Evolutionary conservation across 2,888 invertebrate species (phyloP), one percentile per base, ranked within the genome.

Genomic region (Watsonalla cultraria): DNA sequence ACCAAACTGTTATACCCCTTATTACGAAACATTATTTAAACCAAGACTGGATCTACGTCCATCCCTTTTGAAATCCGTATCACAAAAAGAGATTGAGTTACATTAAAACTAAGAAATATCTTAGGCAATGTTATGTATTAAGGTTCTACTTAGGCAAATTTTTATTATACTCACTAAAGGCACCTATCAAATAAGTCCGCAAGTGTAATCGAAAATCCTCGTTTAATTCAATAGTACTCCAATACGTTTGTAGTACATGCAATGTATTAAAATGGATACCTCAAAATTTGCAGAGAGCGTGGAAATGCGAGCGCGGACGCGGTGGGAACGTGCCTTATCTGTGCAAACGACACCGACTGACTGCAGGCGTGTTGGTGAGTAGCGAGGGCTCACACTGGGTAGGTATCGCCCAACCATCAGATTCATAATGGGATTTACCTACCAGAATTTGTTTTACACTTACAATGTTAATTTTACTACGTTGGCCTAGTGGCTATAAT

Each of bases 301-400:
- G 63, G 65, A 72, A 72, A 69, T 64, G 65, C 63, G 61, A 62
- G 63, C 56, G 54, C 55, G 64, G 60, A 64, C 65, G 62, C 60
- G 64, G 59, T 52, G 59, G 64, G 54, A 56, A 60, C 78, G 78
- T 78, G 78, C 74, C 75, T 76, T 78, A 77, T 78, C 78, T 62
- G 57, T 57, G 57, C 59, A 55, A 62, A 66, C 65, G 60, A 56
- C 69, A 64, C 64, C 61, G 66, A 64, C 68, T 60, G 61, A 56
- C 68, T 64, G 63, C 63, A 63, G 58, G 63, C 24, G 24, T 64
- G 63, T 60, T 70, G 68, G 69, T 51, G 70, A 24, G 24, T 24
- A 69, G 68, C 68, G 66, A 69, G 34, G 42, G 5, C 11, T 66
- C 64, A 59, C 61, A 51, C 49, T 58, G 54, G 62, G 62, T 66